Evolutionary conservation across 2,797 vertebrate genomes (phyloP).

Genomic region (Halcyon chelicuti): DNA sequence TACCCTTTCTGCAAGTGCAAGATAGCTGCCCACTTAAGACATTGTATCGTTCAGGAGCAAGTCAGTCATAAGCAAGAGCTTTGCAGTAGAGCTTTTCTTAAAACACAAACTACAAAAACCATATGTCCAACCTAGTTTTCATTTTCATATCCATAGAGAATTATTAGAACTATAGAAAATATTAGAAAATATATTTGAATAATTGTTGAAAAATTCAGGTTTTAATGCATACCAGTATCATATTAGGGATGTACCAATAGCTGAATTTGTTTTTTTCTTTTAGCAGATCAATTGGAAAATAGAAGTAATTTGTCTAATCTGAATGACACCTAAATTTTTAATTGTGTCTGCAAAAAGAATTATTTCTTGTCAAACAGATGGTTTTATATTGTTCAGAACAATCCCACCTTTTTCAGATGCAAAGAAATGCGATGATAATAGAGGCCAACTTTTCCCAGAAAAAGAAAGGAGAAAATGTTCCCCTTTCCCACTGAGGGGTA

Average conservation of each 20-base stretch:
- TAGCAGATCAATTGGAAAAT: background rate
- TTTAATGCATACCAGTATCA: background rate
- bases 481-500: background rate
- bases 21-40: background rate
- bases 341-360: background rate
- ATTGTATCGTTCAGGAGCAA: background rate
- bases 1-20: background rate
- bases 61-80: background rate
- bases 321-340: background rate
- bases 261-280: background rate
- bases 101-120: background rate
- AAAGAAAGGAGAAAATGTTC: background rate
- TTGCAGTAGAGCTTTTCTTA: background rate
- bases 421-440: background rate
- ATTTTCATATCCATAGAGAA: background rate
- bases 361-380: background rate
- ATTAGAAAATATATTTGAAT: background rate
- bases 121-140: background rate
- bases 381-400: background rate
- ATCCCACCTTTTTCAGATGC: fast-evolving
- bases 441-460: background rate
- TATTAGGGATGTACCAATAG: background rate
- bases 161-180: background rate
- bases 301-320: background rate
- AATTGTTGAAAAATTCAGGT: background rate